Percentiles rank a stretch among this genome's conserved stretches.
phyloP scores from a whole-genome alignment of 1,140 invertebrate species.

The Tetramorium alpestre region DNA sequence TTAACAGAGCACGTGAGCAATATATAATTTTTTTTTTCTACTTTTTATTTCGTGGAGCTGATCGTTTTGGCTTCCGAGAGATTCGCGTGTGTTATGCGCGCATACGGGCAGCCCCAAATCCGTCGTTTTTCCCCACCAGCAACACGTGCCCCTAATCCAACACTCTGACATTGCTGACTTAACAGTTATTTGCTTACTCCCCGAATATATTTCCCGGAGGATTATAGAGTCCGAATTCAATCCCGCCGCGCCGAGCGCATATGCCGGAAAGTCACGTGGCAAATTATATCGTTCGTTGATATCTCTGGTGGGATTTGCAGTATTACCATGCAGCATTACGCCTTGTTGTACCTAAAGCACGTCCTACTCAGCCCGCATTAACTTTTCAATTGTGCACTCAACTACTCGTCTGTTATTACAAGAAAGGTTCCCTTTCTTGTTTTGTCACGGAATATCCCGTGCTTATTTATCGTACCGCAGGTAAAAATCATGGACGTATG shows the following conservation, averaged over 20 bases:
- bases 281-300: conserved; percentile 44
- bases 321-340: conserved; percentile 17
- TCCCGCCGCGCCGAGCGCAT: conserved; percentile 13
- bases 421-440: background rate
- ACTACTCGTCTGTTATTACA: background rate
- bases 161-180: conserved; percentile 34
- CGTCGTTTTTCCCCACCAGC: conserved; percentile 3
- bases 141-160: conserved; percentile 35
- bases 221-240: conserved; percentile 64
- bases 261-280: conserved; percentile 36
- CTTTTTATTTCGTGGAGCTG: background rate
- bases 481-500: background rate
- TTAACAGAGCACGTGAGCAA: background rate
- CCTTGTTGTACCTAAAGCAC: conserved; percentile 33
- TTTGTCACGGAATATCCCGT: background rate
- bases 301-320: conserved; percentile 15
- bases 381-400: background rate
- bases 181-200: conserved; percentile 62
- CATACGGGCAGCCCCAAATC: background rate
- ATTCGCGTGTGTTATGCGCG: background rate
- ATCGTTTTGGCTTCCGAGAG: background rate
- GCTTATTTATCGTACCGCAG: background rate
- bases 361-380: background rate
- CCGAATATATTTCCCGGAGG: conserved; percentile 58
- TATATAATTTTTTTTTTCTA: background rate